Evolutionary conservation across 2,888 invertebrate genomes (phyloP).

Genomic region (Phanerotoma sp.): DNA sequence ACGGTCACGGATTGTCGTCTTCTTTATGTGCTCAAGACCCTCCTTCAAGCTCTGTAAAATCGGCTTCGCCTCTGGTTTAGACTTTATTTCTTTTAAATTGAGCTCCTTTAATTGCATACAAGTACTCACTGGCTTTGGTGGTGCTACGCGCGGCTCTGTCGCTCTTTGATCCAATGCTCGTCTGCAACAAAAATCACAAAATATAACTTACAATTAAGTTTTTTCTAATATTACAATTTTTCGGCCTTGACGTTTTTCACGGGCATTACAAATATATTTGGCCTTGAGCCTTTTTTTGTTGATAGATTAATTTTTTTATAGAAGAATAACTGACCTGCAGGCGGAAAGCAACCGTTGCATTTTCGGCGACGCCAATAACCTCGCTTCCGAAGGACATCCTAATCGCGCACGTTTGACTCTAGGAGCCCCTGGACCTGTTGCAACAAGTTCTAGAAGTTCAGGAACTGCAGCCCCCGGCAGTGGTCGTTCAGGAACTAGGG

Average conservation of each 20-base stretch:
- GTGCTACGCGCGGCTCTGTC: conserved; percentile 52
- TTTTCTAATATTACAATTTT: too few species aligned
- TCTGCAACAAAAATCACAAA: conserved; percentile 41
- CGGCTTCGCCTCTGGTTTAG: conserved; percentile 51
- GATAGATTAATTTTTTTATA: not conserved
- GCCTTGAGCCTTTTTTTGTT: conserved; percentile 7
- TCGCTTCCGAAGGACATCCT: conserved; percentile 55
- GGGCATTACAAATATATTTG: too few species aligned
- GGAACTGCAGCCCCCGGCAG: conserved; percentile 48
- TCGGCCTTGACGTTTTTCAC: too few species aligned
- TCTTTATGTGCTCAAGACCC: conserved; percentile 51
- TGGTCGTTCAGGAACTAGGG: conserved; percentile 50
- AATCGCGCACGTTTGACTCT: conserved; percentile 51
- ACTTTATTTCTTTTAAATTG: conserved; percentile 49
- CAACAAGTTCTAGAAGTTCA: conserved; percentile 51
- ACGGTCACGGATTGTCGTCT: conserved; percentile 51
- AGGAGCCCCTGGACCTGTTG: conserved; percentile 52
- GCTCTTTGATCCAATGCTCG: conserved; percentile 53
- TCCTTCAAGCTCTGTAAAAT: conserved; percentile 52
- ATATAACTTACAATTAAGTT: too few species aligned
- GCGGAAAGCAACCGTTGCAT: conserved; percentile 58
- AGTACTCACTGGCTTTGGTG: conserved; percentile 44
- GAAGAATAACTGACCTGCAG: conserved; percentile 39
- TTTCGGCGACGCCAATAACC: conserved; percentile 56
- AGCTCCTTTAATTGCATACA: conserved; percentile 47